Conservation (phyloP, 2,113 vertebrate genomes). For the Poicephalus gulielmi region DNA sequence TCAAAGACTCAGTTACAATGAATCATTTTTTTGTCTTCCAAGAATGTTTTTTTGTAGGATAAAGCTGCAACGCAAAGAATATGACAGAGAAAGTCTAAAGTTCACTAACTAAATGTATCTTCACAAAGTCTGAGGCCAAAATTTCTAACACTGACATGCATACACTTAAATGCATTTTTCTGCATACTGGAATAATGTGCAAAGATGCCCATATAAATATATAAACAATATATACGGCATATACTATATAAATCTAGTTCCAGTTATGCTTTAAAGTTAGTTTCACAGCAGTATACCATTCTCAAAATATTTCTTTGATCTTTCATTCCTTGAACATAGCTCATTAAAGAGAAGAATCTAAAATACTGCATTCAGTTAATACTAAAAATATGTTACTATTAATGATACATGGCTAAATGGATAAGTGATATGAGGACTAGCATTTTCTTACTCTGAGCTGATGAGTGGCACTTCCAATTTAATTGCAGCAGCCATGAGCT, state of each 20-base stretch:
- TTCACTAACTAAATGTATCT: background rate
- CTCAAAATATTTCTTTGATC: background rate
- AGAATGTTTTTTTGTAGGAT: background rate
- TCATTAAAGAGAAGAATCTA: background rate
- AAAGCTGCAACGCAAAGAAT: background rate
- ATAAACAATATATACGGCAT: background rate
- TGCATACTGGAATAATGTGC: background rate
- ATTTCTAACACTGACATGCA: background rate
- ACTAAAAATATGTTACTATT: background rate
- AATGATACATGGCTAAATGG: background rate
- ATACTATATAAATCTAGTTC: background rate
- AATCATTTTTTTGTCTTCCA: background rate
- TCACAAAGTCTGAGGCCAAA: background rate
- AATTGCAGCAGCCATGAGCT: background rate
- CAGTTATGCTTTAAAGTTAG: background rate
- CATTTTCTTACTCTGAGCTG: background rate
- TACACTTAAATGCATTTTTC: background rate
- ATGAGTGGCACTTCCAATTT: background rate
- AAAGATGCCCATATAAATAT: background rate
- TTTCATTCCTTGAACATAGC: background rate
- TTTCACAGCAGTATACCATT: background rate
- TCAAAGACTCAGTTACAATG: background rate
- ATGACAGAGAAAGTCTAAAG: background rate
- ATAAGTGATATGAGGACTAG: background rate
- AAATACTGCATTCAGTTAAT: background rate